phyloP scores from a whole-genome alignment of 2,113 vertebrate genomes.

The Chaenocephalus aceratus region DNA sequence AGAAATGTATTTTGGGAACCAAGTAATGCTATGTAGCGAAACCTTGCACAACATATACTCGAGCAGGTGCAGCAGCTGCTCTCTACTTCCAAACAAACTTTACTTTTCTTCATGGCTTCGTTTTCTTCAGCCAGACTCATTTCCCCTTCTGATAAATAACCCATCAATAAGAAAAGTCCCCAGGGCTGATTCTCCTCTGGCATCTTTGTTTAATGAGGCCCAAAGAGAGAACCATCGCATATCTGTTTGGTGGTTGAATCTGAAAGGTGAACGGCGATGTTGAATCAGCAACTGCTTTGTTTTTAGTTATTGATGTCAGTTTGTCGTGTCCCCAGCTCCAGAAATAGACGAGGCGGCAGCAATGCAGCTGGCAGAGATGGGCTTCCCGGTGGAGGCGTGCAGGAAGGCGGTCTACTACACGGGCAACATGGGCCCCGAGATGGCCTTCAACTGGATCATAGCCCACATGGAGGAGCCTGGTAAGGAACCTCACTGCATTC shows the following conservation, averaged over 20 bases:
- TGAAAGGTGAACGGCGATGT: slow-evolving; percentile 20
- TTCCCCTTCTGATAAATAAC: slow-evolving; percentile 66
- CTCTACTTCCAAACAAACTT: slow-evolving; percentile 47
- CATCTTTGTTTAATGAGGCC: slow-evolving; percentile 76
- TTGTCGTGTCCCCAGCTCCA: slow-evolving; percentile 85
- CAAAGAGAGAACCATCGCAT: slow-evolving; percentile 48
- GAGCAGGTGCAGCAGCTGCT: slow-evolving; percentile 68
- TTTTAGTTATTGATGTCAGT: slow-evolving; percentile 63
- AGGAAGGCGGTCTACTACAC: slow-evolving; percentile 99
- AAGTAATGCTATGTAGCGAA: slow-evolving; percentile 30
- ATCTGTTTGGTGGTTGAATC: slow-evolving; percentile 37
- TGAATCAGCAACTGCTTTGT: slow-evolving; percentile 58
- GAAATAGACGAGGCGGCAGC: slow-evolving; percentile 96
- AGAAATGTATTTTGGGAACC: slow-evolving; percentile 44
- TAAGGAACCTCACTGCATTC: slow-evolving; percentile 69
- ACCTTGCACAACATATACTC: slow-evolving; percentile 23
- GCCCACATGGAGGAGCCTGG: slow-evolving; percentile 99
- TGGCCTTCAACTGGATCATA: slow-evolving; percentile 99
- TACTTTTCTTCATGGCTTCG: slow-evolving; percentile 30
- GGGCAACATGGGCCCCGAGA: slow-evolving; percentile 95
- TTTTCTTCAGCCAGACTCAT: slow-evolving; percentile 44
- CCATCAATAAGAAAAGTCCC: slow-evolving; percentile 35
- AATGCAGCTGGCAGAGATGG: slow-evolving; percentile 99
- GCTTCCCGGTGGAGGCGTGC: slow-evolving; percentile 96
- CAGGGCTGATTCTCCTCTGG: slow-evolving; percentile 40